Evolutionary conservation across 1,140 invertebrate genomes (phyloP), one percentile per base, ranked within the genome.

Genomic region (Lethrus apterus): DNA sequence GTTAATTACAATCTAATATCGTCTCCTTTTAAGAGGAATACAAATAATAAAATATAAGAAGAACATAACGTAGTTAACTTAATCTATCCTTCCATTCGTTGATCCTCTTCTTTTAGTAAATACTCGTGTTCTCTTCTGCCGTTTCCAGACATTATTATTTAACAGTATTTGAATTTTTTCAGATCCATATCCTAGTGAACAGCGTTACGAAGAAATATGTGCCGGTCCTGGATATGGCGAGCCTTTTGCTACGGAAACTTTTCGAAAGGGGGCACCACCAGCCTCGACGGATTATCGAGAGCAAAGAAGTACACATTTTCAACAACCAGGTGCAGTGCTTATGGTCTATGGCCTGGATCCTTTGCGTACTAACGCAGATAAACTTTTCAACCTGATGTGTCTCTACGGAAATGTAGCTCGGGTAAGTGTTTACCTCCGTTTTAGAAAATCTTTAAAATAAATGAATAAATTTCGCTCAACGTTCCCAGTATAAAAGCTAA

Each of bases 321-420:
- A 75, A 26, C 80, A 83, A 57, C 84, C 87, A 57, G 88, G 90
- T 13, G 82, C 86, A 33, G 93, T 98, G 32, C 83, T 98, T 72
- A 98, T 99, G 94, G 91, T 98, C 19, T 98, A 99, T 71, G 94
- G 94, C 17, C 74, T 99, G 11, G 89, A 93, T 63, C 81, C 84
- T 33, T 81, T 90, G 52, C 91, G 91, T 64, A 89, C 94, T 64
- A 98, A 98, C 71, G 87, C 90, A 50, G 93, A 98, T 68, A 83
- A 86, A 62, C 76, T 99, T n/a, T 99, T 99, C 79, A 99, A 98
- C 73, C 74, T 99, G 43, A 93, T 98, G 70, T 99, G 95, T 72
- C 77, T 98, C 24, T 99, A 98, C 70, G 96, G 96, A 50, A 99
- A 99, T 68, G 93, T 98, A 51, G 84, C 93, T 38, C 83, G 92